A percentile compares a stretch with the other conserved stretches of the same genome.
These are phyloP conservation scores for Dipodomys merriami DNA, from an alignment of 2,113 vertebrate species.

Conservation along the genomic window DNA sequence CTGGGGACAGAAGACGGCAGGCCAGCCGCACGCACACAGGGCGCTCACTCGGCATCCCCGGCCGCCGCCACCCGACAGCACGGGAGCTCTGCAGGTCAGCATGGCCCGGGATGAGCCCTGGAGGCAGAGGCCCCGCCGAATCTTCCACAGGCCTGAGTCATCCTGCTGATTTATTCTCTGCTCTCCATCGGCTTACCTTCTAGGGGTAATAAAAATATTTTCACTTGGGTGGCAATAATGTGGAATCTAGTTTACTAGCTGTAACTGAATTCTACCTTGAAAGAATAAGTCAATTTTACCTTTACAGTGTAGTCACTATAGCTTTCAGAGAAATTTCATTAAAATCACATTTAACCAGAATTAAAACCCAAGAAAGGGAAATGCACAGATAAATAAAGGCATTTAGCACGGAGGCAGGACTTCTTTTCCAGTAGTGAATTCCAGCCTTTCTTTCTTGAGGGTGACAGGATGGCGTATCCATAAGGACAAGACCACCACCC, in stretches of 20 bases:
- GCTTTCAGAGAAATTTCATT: slow-evolving; percentile 61
- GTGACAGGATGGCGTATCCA: accelerated
- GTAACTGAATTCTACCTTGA: slow-evolving; percentile 62
- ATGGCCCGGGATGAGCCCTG: accelerated
- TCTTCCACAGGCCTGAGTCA: accelerated
- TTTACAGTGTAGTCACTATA: slow-evolving; percentile 9
- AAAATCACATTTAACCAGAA: slow-evolving; percentile 61
- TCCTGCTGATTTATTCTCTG: background rate
- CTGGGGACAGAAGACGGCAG: background rate
- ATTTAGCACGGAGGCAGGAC: accelerated
- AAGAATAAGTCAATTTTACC: slow-evolving; percentile 65
- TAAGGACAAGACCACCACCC: accelerated
- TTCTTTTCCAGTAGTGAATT: accelerated
- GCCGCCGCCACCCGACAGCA: accelerated
- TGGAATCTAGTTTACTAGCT: slow-evolving; percentile 58
- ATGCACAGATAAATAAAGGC: background rate
- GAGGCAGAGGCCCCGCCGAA: accelerated
- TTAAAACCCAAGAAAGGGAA: slow-evolving; percentile 20
- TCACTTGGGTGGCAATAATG: slow-evolving; percentile 52
- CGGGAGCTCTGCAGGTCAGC: accelerated
- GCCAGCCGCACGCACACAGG: accelerated
- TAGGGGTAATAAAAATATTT: slow-evolving; percentile 34
- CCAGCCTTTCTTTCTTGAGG: background rate
- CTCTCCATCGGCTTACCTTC: background rate
- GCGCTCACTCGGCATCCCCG: accelerated